phyloP scores from a whole-genome alignment of 2,797 vertebrate species.

The Macrochelys suwanniensis region DNA sequence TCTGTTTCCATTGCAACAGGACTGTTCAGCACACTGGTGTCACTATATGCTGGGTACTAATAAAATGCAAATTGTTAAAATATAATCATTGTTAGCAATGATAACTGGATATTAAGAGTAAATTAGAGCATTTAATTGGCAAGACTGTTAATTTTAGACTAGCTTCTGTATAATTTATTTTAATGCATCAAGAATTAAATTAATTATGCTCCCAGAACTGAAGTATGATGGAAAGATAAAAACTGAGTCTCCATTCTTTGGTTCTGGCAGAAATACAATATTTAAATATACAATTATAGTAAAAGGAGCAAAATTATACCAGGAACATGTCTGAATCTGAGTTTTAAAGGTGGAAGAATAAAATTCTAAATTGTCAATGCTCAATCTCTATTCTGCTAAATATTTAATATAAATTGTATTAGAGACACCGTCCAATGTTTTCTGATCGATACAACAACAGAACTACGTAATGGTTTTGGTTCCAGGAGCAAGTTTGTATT shows the following conservation, averaged over 20 bases:
- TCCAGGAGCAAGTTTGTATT: not conserved
- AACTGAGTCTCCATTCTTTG: not conserved
- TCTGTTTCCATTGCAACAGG: conserved; percentile 98
- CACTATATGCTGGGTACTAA: conserved; percentile 91
- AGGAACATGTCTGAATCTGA: not conserved
- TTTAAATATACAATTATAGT: conserved; percentile 7
- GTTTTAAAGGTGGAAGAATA: not conserved
- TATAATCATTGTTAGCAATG: conserved; percentile 56
- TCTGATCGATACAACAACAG: not conserved
- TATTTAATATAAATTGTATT: not conserved
- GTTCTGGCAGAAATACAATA: not conserved
- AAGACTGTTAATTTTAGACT: not conserved
- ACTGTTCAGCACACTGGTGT: conserved; percentile 91
- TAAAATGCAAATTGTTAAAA: conserved; percentile 84
- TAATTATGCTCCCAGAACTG: not conserved
- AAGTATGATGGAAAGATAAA: not conserved
- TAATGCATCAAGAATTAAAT: not conserved
- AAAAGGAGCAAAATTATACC: not conserved
- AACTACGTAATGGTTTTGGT: not conserved
- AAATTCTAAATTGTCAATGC: not conserved
- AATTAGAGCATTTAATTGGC: conserved; percentile 32
- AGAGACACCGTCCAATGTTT: not conserved
- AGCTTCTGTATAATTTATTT: not conserved
- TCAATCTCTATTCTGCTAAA: not conserved
- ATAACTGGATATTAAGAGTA: conserved; percentile 37